These are phyloP conservation scores for Pitta sordida DNA, from an alignment of 2,113 vertebrate genomes.

Conservation along the genomic window DNA sequence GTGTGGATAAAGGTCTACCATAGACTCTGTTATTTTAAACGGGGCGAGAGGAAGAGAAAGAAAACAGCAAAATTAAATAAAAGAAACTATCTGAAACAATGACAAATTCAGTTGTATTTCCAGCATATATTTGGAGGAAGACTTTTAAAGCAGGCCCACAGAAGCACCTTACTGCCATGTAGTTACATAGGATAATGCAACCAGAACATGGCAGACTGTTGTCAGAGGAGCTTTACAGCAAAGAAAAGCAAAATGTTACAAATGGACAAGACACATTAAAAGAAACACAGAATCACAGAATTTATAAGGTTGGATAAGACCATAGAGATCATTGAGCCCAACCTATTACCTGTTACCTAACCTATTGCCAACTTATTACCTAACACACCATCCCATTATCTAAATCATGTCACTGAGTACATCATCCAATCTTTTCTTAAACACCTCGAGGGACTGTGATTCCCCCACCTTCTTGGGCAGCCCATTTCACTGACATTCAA, in stretches of 20 bases:
- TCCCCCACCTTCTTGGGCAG: too few species aligned
- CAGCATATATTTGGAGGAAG: background rate
- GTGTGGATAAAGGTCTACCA: background rate
- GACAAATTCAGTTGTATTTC: background rate
- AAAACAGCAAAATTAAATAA: background rate
- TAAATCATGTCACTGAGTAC: too few species aligned
- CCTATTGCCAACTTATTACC: too few species aligned
- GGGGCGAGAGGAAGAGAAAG: background rate
- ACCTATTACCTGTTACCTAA: too few species aligned
- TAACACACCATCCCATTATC: too few species aligned
- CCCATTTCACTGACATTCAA: too few species aligned
- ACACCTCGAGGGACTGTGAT: too few species aligned
- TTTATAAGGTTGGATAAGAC: too few species aligned
- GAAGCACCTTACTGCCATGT: background rate
- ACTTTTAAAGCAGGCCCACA: background rate
- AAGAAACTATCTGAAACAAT: background rate
- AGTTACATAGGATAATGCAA: background rate
- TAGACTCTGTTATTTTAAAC: background rate
- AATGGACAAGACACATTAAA: background rate
- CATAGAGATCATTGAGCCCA: too few species aligned
- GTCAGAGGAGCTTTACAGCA: background rate
- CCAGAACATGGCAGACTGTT: background rate
- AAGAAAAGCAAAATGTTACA: background rate
- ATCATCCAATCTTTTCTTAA: too few species aligned
- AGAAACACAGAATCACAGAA: too few species aligned